These are phyloP conservation scores for Trissolcus basalis DNA, from an alignment of 1,140 invertebrate genomes.

Conservation along the genomic window DNA sequence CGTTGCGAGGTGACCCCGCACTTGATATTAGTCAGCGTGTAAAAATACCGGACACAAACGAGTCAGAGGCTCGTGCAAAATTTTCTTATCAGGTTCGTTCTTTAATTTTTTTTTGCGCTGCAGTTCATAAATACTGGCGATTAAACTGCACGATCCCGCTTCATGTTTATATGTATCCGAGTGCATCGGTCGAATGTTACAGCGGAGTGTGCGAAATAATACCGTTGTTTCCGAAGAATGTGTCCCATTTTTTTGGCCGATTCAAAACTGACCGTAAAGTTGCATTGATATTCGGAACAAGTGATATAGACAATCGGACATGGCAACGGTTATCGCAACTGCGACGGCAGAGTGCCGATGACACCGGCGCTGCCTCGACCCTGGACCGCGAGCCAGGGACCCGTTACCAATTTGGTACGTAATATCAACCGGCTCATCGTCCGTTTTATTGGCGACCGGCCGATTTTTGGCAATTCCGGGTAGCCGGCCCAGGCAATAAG, in stretches of 20 bases:
- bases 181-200: conserved; percentile 7
- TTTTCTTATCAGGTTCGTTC: not conserved
- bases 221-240: conserved; percentile 53
- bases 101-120: not conserved
- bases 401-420: conserved; percentile 48
- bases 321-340: conserved; percentile 39
- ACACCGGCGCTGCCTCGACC: conserved; percentile 9
- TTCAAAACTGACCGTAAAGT: conserved; percentile 22
- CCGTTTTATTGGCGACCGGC: conserved; percentile 50
- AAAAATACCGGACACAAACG: conserved; percentile 15
- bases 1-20: not conserved
- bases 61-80: too few species aligned
- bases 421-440: conserved; percentile 53
- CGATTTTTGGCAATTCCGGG: conserved; percentile 38
- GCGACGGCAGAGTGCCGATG: conserved; percentile 23
- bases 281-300: conserved; percentile 17
- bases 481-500: conserved; percentile 40
- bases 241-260: conserved; percentile 43
- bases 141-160: conserved; percentile 26
- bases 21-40: conserved; percentile 9
- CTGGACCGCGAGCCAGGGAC: conserved; percentile 19
- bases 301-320: conserved; percentile 37
- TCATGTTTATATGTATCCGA: conserved; percentile 29
- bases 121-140: conserved; percentile 27
- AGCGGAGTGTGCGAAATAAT: conserved; percentile 30